These are phyloP conservation scores for Anolis carolinensis DNA, from an alignment of 2,113 vertebrate genomes.

Conservation along the genomic window DNA sequence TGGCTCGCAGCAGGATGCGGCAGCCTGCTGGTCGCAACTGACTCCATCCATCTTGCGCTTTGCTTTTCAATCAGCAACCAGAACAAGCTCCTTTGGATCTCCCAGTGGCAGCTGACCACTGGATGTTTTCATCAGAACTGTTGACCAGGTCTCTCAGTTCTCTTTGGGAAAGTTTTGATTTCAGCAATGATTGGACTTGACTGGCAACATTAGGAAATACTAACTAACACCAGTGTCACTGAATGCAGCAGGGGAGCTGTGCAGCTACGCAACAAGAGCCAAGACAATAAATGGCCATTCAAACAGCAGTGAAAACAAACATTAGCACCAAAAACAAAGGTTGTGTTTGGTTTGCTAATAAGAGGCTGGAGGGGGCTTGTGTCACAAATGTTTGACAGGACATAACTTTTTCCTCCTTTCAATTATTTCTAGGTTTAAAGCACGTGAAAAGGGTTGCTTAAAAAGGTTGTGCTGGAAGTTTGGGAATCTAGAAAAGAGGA, in stretches of 20 bases:
- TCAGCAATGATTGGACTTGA: conserved; percentile 49
- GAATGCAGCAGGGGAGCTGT: conserved; percentile 58
- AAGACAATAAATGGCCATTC: conserved; percentile 68
- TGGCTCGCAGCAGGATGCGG: conserved; percentile 77
- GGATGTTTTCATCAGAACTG: conserved; percentile 62
- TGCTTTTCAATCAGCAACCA: conserved; percentile 74
- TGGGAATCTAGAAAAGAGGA: not conserved
- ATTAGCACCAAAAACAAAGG: conserved; percentile 69
- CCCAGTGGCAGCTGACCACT: conserved; percentile 63
- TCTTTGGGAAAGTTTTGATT: conserved; percentile 44
- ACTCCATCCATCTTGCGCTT: conserved; percentile 80
- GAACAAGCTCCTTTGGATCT: conserved; percentile 72
- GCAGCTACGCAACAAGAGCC: conserved; percentile 52
- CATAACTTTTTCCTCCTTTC: not conserved
- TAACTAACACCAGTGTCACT: conserved; percentile 54
- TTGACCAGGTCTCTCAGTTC: conserved; percentile 61
- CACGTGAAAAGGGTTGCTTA: not conserved
- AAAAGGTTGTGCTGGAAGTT: not conserved
- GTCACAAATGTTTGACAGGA: too few species aligned
- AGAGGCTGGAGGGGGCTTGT: conserved; percentile 26
- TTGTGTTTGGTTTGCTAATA: conserved; percentile 74
- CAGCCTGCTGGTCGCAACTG: conserved; percentile 73
- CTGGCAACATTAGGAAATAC: conserved; percentile 50
- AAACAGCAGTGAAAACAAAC: conserved; percentile 71
- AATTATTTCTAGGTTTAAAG: not conserved